Evolutionary conservation across 2,888 invertebrate species (phyloP).

Genomic region (Cotesia congregata): DNA sequence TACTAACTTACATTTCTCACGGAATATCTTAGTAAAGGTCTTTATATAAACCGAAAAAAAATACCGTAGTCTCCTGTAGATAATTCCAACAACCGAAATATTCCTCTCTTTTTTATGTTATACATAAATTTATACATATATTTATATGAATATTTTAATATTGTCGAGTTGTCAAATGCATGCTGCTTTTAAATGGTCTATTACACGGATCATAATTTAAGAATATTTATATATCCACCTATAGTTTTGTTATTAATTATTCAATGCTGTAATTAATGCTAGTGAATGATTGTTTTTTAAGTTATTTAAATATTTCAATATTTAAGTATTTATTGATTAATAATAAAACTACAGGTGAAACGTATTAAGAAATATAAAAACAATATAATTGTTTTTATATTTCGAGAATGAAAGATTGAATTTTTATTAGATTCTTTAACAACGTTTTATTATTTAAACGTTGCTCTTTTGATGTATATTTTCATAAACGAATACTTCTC

Average conservation of each 20-base stretch:
- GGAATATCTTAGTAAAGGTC: constrained; percentile 40
- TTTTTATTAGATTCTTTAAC: constrained; percentile 1
- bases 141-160: constrained; percentile 29
- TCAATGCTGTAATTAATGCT: neutral
- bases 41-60: neutral
- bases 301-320: neutral
- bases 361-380: constrained; percentile 10
- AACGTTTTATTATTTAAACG: neutral
- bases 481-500: neutral
- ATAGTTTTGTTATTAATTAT: constrained; percentile 33
- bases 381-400: constrained; percentile 15
- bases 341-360: constrained; percentile 25
- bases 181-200: constrained; percentile 44
- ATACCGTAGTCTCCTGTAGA: constrained; percentile 49
- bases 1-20: constrained; percentile 44
- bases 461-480: neutral
- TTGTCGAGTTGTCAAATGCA: constrained; percentile 46
- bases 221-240: constrained; percentile 20
- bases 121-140: neutral
- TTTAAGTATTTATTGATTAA: constrained; percentile 9
- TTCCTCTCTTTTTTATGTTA: constrained; percentile 44
- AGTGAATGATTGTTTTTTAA: neutral
- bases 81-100: constrained; percentile 42
- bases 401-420: constrained; percentile 8
- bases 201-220: constrained; percentile 27